Conservation (phyloP, 2,113 vertebrate species). For the Syrmaticus mikado region DNA sequence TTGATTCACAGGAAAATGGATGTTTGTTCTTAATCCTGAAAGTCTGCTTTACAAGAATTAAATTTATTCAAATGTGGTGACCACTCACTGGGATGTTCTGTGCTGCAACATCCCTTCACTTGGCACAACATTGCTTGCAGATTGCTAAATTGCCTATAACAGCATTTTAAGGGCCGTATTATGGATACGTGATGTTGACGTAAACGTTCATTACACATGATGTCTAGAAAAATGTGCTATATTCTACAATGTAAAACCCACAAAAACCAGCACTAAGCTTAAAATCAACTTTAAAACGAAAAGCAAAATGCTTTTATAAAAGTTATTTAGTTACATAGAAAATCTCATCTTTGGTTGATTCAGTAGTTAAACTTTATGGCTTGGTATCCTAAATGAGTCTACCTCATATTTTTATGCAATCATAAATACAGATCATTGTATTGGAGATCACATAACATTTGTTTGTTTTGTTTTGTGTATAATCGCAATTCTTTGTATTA, state of each 20-base stretch:
- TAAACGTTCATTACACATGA: not conserved
- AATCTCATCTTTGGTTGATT: not conserved
- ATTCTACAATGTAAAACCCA: not conserved
- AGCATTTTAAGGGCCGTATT: not conserved
- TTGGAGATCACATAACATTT: conserved; percentile 44
- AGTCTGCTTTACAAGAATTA: not conserved
- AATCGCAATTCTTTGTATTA: conserved; percentile 70
- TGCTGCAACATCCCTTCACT: not conserved
- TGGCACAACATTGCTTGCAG: not conserved
- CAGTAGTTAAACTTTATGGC: conserved; percentile 2
- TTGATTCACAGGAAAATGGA: not conserved
- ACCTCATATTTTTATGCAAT: not conserved
- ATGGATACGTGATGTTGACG: not conserved
- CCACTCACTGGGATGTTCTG: not conserved
- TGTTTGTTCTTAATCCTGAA: not conserved
- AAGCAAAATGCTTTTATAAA: not conserved
- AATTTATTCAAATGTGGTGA: not conserved
- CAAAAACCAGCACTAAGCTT: not conserved
- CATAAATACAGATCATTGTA: not conserved
- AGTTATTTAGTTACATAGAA: not conserved
- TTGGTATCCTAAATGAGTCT: not conserved
- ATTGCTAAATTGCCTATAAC: not conserved
- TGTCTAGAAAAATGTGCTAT: not conserved
- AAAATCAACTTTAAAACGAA: not conserved
- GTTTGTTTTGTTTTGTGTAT: conserved; percentile 55